Base-by-base conservation (phyloP, 2,113 vertebrate genomes). In the Panthera tigris region DNA sequence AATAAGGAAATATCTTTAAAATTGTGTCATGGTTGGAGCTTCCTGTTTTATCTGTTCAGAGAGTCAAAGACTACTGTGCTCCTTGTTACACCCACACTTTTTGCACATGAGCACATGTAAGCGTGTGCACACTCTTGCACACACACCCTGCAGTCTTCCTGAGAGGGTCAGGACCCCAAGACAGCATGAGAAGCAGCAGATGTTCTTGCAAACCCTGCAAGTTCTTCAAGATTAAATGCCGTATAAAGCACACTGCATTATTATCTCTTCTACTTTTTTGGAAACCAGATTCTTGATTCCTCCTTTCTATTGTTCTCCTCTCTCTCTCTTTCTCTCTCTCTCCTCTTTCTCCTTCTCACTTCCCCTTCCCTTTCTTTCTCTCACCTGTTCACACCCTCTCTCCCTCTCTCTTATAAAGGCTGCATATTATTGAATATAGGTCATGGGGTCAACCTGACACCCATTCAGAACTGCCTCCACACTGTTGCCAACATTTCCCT, bases 251-350 rank as follows among this genome's bases (percentile, higher is more conserved):
- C 55, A 69, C 15, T 21, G 55, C 80, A 19, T 92, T 73, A 31
- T 90, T 80, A 84, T 71, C 21, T 52, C 52, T 68, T 57, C 89
- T 74, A 25, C 78, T 94, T 84, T 91, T 36, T 89, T 84, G 57
- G 33, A 97, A 95, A 94, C 36, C 39, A 61, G 52, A 89, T 85
- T 86, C 33, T 45, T 55, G 66, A 95, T 50, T 83, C 33, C 5
- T 8, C 61, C 50, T 82, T 31, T 45, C 78, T 96, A 27, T 68
- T 29, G 12, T 33, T 45, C 36, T 66, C n/a, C 36, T 31, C 16
- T 27, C n/a, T 31, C 19, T 55, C 73, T 45, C 71, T 15, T 10
- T 45, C 10, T 41, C 3, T 36, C 14, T 25, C 25, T 10, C 65
- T n/a, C 5, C 11, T 13, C 25, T 11, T 21, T 4, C 7, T 96